Percentiles rank a stretch among this genome's conserved stretches.
These are phyloP conservation scores for Oncopeltus fasciatus DNA, from an alignment of 1,140 invertebrate species.

Conservation along the genomic window DNA sequence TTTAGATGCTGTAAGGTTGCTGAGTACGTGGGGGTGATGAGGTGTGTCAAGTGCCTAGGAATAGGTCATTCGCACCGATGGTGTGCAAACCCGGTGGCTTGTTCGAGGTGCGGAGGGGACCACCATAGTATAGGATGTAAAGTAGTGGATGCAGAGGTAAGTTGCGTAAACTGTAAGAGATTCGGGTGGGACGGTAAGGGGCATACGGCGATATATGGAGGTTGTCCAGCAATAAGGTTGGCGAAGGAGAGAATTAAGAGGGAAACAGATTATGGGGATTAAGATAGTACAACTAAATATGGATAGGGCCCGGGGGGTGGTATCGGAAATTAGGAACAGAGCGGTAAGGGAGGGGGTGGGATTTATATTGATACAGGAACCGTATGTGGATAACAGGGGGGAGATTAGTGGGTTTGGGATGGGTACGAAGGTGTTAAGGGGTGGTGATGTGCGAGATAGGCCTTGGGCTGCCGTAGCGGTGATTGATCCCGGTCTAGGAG, in stretches of 20 bases:
- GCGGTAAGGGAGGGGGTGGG: not conserved
- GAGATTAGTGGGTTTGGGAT: not conserved
- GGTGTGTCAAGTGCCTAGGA: not conserved
- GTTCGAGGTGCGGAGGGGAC: not conserved
- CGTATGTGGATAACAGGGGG: not conserved
- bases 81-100: not conserved
- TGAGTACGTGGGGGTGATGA: not conserved
- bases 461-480: not conserved
- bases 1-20: not conserved
- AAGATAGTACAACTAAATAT: not conserved
- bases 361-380: not conserved
- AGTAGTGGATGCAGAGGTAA: not conserved
- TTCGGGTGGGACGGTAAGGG: not conserved
- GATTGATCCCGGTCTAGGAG: not conserved
- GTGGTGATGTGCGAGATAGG: not conserved
- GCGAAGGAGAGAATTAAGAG: not conserved
- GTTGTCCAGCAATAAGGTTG: not conserved
- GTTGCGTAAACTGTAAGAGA: not conserved
- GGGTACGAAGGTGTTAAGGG: not conserved
- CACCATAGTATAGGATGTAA: not conserved
- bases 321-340: not conserved
- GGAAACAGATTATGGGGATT: not conserved
- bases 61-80: not conserved
- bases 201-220: not conserved
- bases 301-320: not conserved